A percentile compares a stretch with the other conserved stretches of the same genome.
Conservation (phyloP, 2,113 vertebrate genomes). For the Excalfactoria chinensis region DNA sequence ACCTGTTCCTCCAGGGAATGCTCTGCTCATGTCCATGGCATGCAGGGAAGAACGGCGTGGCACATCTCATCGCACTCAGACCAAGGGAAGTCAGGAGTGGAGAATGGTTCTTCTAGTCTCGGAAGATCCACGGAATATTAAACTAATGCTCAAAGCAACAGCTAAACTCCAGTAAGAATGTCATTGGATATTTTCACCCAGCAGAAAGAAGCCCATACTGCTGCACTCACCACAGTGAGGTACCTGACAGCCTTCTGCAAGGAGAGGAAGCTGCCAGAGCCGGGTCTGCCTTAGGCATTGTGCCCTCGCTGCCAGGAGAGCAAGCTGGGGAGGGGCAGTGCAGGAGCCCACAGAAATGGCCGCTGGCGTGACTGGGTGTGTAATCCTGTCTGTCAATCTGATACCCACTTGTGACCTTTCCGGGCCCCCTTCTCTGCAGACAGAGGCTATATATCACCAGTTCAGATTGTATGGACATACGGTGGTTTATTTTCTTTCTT, state of each 20-base stretch:
- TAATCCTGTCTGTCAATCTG: background rate
- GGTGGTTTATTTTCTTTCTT: background rate
- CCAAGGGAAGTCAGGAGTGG: background rate
- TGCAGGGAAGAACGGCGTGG: conserved; percentile 11
- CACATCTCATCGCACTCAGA: background rate
- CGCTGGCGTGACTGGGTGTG: background rate
- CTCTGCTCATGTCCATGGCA: conserved; percentile 43
- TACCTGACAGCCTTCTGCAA: background rate
- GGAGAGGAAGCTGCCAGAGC: rapidly evolving
- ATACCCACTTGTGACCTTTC: background rate
- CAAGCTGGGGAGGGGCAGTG: background rate
- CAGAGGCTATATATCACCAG: too few species aligned
- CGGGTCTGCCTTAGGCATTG: background rate
- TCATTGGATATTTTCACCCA: background rate
- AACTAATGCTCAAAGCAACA: background rate
- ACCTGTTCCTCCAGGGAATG: conserved; percentile 47
- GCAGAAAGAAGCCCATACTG: background rate
- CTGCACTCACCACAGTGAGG: background rate
- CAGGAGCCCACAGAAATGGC: background rate
- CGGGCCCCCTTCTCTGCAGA: background rate
- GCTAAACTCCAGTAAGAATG: background rate
- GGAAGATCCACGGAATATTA: background rate
- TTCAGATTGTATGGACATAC: background rate
- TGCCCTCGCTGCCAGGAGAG: background rate
- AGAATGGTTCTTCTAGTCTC: background rate